Evolutionary conservation across 2,113 vertebrate species (phyloP).

Genomic region (Poicephalus meyeri): DNA sequence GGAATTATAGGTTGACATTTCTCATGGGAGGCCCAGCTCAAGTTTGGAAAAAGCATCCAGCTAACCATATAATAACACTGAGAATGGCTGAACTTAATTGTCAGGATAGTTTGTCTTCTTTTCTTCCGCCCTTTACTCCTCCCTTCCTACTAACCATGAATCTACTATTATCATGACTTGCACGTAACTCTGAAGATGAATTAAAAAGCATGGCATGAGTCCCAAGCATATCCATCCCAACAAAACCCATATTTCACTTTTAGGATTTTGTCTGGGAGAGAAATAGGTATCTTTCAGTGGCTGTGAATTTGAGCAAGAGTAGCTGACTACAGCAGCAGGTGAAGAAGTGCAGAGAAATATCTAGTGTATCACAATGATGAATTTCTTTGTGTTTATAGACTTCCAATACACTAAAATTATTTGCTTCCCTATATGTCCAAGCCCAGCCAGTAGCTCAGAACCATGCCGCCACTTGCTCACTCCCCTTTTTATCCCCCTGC

Average conservation of each 20-base stretch:
- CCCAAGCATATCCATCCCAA: slow-evolving; percentile 7
- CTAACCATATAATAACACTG: background rate
- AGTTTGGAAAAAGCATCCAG: background rate
- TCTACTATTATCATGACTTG: background rate
- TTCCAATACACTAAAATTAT: slow-evolving; percentile 16
- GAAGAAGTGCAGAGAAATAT: slow-evolving; percentile 16
- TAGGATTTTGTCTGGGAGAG: background rate
- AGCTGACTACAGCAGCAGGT: slow-evolving; percentile 24
- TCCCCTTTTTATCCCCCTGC: background rate
- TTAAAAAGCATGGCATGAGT: background rate
- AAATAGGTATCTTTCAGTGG: slow-evolving; percentile 13
- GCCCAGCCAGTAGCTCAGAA: background rate
- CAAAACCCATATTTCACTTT: slow-evolving; percentile 26
- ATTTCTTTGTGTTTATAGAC: background rate
- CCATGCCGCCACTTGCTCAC: background rate
- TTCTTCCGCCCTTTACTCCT: background rate
- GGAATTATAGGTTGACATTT: background rate
- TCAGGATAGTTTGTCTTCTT: background rate
- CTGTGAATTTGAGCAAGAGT: slow-evolving; percentile 28
- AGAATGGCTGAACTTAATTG: background rate
- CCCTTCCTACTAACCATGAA: background rate
- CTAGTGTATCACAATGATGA: background rate
- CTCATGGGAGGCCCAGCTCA: background rate
- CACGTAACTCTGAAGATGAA: background rate
- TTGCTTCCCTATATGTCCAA: background rate